A percentile compares a stretch with the other conserved stretches of the same genome.
Conservation (phyloP, 2,888 invertebrate genomes). For the Yponomeuta cagnagella region DNA sequence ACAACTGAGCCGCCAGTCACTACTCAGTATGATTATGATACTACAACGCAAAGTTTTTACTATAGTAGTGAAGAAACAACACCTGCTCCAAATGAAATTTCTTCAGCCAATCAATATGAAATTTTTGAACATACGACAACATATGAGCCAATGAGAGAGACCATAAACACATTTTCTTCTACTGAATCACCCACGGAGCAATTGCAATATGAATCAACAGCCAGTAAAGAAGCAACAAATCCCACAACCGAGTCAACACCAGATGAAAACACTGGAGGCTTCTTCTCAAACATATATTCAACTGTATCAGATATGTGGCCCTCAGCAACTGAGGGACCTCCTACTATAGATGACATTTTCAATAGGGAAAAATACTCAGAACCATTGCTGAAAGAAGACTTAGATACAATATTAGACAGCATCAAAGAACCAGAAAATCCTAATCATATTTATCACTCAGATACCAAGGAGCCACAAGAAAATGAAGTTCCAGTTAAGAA, state of each 20-base stretch:
- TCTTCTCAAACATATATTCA: conserved; percentile 50
- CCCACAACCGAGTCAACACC: conserved; percentile 15
- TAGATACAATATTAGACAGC: conserved; percentile 10
- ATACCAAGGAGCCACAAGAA: neutral
- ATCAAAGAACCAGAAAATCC: conserved; percentile 24
- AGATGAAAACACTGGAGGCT: conserved; percentile 32
- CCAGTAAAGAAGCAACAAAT: conserved; percentile 14
- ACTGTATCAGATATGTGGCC: conserved; percentile 55
- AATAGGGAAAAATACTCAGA: conserved; percentile 26
- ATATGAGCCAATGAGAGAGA: conserved; percentile 23
- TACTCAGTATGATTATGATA: neutral
- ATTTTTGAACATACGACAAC: neutral
- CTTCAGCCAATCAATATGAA: conserved; percentile 1
- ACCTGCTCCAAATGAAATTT: neutral
- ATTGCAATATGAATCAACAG: neutral
- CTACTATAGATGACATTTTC: conserved; percentile 39
- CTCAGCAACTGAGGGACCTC: conserved; percentile 39
- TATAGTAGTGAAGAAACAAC: neutral
- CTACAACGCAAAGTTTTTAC: conserved; percentile 3
- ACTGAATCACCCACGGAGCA: conserved; percentile 5
- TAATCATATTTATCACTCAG: conserved; percentile 22
- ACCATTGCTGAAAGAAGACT: conserved; percentile 10
- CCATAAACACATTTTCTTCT: conserved; percentile 13
- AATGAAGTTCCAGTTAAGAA: neutral
- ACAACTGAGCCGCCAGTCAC: conserved; percentile 4